Conservation (phyloP, 2,113 vertebrate genomes). For the Megaceryle torquata region DNA sequence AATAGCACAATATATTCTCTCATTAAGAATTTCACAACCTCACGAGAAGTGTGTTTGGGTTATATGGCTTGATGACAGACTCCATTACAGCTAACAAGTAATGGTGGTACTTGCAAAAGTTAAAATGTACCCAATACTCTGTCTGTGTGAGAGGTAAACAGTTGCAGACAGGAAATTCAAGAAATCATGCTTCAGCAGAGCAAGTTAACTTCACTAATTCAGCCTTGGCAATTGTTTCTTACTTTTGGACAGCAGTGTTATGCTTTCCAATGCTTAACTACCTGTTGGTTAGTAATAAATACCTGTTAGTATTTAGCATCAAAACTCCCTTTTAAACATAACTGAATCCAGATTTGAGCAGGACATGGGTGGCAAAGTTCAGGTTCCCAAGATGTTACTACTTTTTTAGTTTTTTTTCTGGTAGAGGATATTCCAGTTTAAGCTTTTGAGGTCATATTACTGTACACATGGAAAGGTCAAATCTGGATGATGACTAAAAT, state of each 20-base stretch:
- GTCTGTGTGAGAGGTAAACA: not conserved
- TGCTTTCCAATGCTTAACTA: not conserved
- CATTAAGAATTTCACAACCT: not conserved
- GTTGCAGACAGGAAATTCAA: not conserved
- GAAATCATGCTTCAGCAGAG: not conserved
- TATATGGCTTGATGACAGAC: not conserved
- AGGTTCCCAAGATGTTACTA: not conserved
- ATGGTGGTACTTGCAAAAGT: not conserved
- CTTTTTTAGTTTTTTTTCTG: not conserved
- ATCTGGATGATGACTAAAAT: not conserved
- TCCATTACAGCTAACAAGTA: conserved; percentile 1
- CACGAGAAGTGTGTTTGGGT: not conserved
- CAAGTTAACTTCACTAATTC: not conserved
- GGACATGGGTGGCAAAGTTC: not conserved
- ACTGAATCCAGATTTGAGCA: not conserved
- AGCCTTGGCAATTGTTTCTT: not conserved
- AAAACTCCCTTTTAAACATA: not conserved
- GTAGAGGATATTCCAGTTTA: not conserved
- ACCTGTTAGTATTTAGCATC: not conserved
- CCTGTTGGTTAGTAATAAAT: not conserved
- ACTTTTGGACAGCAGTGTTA: not conserved
- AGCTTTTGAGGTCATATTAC: not conserved
- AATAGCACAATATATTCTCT: not conserved
- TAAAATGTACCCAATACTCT: not conserved
- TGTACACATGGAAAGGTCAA: not conserved